phyloP scores from a whole-genome alignment of 2,113 vertebrate genomes.

The Gymnocephalus cernua region DNA sequence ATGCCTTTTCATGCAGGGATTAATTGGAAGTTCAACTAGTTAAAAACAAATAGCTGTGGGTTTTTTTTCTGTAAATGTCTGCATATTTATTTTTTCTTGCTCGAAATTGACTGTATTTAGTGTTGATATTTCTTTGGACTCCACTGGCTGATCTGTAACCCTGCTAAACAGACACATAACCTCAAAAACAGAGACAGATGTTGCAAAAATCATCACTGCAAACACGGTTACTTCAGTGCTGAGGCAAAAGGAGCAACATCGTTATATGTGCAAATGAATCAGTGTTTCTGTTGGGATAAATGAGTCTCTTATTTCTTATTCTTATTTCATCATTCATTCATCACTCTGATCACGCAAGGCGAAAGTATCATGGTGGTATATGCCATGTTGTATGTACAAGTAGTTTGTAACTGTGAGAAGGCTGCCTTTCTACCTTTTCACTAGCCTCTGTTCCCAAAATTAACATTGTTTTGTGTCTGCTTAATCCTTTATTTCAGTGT shows the following conservation, averaged over 20 bases:
- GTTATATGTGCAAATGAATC: constrained; percentile 19
- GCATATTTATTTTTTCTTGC: background rate
- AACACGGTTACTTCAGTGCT: background rate
- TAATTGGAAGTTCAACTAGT: background rate
- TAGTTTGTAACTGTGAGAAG: too few species aligned
- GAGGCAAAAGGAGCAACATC: constrained; percentile 1
- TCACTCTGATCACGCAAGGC: too few species aligned
- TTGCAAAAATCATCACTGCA: background rate
- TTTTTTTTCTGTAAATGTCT: background rate
- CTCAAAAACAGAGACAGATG: constrained; percentile 3
- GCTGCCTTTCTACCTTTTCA: too few species aligned
- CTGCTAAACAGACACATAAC: constrained; percentile 2
- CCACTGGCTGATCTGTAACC: background rate
- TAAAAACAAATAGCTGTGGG: background rate
- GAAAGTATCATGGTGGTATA: too few species aligned
- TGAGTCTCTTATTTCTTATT: background rate
- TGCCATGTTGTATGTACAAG: too few species aligned
- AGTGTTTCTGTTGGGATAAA: constrained; percentile 5
- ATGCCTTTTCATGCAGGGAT: background rate
- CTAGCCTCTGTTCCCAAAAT: too few species aligned
- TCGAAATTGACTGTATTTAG: background rate
- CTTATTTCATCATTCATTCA: too few species aligned
- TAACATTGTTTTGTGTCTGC: too few species aligned
- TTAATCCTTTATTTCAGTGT: too few species aligned
- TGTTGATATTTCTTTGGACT: background rate